A percentile compares a stretch with the other conserved stretches of the same genome.
Evolutionary conservation across 2,888 invertebrate species (phyloP).

Genomic region (Phaonia tiefii): DNA sequence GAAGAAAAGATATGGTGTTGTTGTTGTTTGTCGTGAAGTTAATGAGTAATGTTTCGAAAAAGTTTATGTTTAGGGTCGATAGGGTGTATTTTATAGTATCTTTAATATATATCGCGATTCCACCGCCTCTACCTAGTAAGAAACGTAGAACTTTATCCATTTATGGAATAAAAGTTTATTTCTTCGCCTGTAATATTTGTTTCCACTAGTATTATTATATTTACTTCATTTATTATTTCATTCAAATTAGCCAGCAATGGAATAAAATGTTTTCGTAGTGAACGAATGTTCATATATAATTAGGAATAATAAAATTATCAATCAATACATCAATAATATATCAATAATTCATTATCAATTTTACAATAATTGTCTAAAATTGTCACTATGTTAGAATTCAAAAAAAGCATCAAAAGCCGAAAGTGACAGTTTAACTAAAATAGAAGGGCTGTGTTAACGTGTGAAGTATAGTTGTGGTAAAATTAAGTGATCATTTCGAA

Average conservation of each 20-base stretch:
- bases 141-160: constrained; percentile 4
- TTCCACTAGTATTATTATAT: background rate
- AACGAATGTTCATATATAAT: constrained; percentile 7
- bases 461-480: no score
- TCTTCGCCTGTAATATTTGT: constrained; percentile 3
- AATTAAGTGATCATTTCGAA: no score
- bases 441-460: no score
- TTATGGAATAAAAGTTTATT: background rate
- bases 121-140: background rate
- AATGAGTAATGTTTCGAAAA: background rate
- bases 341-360: no score
- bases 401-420: no score
- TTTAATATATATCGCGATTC: background rate
- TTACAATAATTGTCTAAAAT: no score
- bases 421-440: no score
- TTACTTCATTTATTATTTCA: background rate
- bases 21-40: background rate
- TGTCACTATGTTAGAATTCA: no score
- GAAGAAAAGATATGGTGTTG: no score
- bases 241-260: background rate
- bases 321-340: no score
- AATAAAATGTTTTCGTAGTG: background rate
- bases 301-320: no score
- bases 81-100: background rate
- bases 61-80: background rate